Percentiles rank a stretch among this genome's conserved stretches.
phyloP scores from a whole-genome alignment of 2,113 vertebrate genomes.

The Monarcha castaneiventris region DNA sequence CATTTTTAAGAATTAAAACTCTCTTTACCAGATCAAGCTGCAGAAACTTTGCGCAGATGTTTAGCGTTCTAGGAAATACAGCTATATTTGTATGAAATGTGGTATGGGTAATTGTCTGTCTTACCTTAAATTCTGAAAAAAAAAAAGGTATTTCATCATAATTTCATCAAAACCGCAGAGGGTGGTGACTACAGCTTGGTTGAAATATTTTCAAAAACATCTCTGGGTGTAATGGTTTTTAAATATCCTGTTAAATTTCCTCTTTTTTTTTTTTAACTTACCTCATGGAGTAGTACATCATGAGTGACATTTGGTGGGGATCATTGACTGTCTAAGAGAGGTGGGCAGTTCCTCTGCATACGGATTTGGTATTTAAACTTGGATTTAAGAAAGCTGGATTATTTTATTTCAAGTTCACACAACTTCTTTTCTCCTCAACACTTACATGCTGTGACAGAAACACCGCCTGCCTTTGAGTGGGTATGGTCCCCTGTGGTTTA shows the following conservation, averaged over 20 bases:
- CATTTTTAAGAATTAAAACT: background rate
- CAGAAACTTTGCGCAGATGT: background rate
- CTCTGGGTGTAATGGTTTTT: background rate
- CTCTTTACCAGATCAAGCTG: background rate
- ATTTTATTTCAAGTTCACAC: constrained; percentile 19
- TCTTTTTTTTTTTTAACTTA: background rate
- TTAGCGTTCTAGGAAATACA: background rate
- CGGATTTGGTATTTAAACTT: background rate
- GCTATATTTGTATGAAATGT: background rate
- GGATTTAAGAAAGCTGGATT: background rate
- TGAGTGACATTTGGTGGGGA: background rate
- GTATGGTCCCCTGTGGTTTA: background rate
- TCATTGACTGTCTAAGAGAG: background rate
- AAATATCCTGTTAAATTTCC: background rate
- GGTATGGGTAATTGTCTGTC: background rate
- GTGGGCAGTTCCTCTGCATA: background rate
- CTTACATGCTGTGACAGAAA: constrained; percentile 8
- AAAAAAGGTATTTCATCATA: background rate
- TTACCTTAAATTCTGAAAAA: background rate
- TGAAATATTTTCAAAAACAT: background rate
- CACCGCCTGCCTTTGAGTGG: constrained; percentile 20
- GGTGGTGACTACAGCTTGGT: background rate
- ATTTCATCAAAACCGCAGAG: background rate
- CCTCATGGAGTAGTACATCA: background rate
- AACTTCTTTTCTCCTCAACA: constrained; percentile 1